Conservation (phyloP, 2,797 vertebrate species). For the Nannoperca obscura region DNA sequence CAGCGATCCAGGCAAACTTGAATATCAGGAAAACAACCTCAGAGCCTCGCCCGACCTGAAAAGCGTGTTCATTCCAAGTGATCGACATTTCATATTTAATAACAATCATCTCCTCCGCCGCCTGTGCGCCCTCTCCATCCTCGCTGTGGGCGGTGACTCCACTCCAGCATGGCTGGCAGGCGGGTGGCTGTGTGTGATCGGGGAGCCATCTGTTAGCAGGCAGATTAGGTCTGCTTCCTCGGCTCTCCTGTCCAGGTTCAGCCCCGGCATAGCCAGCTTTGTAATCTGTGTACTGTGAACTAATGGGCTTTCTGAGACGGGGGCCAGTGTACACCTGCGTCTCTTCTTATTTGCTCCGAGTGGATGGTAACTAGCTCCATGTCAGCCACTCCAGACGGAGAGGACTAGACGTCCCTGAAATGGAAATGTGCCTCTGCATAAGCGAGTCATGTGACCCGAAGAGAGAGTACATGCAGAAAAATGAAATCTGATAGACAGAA, state of each 20-base stretch:
- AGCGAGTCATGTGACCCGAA: conserved; percentile 12
- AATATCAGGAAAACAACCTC: background rate
- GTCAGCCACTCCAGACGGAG: conserved; percentile 32
- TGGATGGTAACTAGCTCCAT: conserved; percentile 36
- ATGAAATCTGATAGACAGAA: conserved; percentile 21
- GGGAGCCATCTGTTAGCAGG: conserved; percentile 78
- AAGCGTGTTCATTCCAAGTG: conserved; percentile 55
- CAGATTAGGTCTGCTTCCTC: conserved; percentile 75
- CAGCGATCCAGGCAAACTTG: background rate
- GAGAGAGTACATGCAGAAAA: conserved; percentile 6
- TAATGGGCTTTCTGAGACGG: conserved; percentile 69
- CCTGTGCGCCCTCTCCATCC: conserved; percentile 66
- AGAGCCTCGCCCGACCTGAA: conserved; percentile 26
- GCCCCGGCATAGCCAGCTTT: conserved; percentile 47
- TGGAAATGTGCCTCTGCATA: conserved; percentile 30
- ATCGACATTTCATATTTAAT: conserved; percentile 77
- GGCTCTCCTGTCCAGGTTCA: conserved; percentile 59
- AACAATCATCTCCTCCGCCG: conserved; percentile 73
- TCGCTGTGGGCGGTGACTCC: conserved; percentile 62
- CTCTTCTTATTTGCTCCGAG: conserved; percentile 58
- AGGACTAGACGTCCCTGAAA: conserved; percentile 30
- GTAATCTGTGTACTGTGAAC: conserved; percentile 68
- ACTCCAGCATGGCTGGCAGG: conserved; percentile 69
- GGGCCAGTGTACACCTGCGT: conserved; percentile 66
- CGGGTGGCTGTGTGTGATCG: conserved; percentile 63